A percentile compares a stretch with the other conserved stretches of the same genome.
Evolutionary conservation across 2,888 invertebrate genomes (phyloP).

Genomic region (Limnephilus marmoratus): DNA sequence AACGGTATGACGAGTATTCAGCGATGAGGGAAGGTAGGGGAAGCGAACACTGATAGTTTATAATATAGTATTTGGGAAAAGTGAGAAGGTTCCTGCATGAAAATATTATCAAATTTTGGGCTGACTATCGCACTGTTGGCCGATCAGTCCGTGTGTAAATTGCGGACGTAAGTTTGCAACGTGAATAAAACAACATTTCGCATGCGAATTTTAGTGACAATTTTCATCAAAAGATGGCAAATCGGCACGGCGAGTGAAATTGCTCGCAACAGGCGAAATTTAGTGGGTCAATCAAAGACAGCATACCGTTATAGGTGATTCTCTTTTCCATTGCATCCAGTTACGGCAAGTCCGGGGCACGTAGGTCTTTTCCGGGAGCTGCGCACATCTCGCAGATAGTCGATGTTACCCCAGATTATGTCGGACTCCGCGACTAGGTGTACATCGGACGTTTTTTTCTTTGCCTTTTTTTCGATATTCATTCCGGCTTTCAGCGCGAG

Average conservation of each 20-base stretch:
- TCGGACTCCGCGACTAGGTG: constrained; percentile 50
- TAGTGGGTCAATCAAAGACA: constrained; percentile 56
- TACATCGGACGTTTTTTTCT: constrained; percentile 52
- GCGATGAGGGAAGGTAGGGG: not conserved
- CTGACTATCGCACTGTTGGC: not conserved
- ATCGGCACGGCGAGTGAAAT: constrained; percentile 49
- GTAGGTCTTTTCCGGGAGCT: constrained; percentile 53
- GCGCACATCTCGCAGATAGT: constrained; percentile 58
- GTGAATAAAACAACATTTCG: constrained; percentile 15
- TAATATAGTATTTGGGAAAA: not conserved
- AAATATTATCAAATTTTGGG: not conserved
- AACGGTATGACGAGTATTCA: not conserved
- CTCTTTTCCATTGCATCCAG: constrained; percentile 49
- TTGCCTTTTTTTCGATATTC: constrained; percentile 40
- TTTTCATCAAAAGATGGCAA: constrained; percentile 58
- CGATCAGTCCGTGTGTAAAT: not conserved
- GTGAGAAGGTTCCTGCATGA: not conserved
- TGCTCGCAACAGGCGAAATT: constrained; percentile 60
- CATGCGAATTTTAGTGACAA: constrained; percentile 53
- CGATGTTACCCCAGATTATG: constrained; percentile 60
- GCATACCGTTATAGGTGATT: constrained; percentile 39
- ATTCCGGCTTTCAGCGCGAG: constrained; percentile 41
- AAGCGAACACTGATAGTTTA: not conserved
- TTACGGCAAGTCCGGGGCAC: constrained; percentile 33
- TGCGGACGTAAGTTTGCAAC: not conserved